Evolutionary conservation across 1,140 invertebrate genomes (phyloP).

Genomic region (Chelonus insularis): DNA sequence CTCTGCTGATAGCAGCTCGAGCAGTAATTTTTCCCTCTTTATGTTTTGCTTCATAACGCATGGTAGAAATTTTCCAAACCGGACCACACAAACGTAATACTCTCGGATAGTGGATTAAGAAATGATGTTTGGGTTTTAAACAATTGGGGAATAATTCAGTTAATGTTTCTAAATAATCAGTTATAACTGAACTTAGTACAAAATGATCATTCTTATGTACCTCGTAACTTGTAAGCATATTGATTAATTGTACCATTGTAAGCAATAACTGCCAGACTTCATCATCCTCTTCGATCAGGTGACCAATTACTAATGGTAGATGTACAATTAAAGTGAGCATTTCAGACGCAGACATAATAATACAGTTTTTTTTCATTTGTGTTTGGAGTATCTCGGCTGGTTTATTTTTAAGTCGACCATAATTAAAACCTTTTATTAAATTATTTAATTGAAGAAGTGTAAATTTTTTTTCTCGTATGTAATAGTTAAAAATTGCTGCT

Average conservation of each 20-base stretch:
- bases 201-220: neutral
- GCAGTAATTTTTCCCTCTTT: neutral
- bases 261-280: slow-evolving; percentile 14
- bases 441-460: slow-evolving; percentile 1
- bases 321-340: slow-evolving; percentile 15
- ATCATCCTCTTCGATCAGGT: neutral
- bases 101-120: slow-evolving; percentile 16
- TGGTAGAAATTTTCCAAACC: neutral
- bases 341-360: slow-evolving; percentile 12
- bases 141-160: slow-evolving; percentile 5
- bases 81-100: slow-evolving; percentile 12
- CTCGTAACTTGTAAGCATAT: neutral
- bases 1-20: slow-evolving; percentile 12
- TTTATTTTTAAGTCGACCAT: slow-evolving; percentile 7
- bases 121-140: slow-evolving; percentile 20
- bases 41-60: slow-evolving; percentile 22
- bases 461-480: slow-evolving; percentile 15
- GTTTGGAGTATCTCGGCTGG: neutral
- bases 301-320: slow-evolving; percentile 20
- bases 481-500: slow-evolving; percentile 19
- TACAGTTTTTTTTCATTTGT: slow-evolving; percentile 13
- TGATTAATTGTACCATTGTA: slow-evolving; percentile 1
- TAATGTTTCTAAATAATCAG: slow-evolving; percentile 11
- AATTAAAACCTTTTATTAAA: slow-evolving; percentile 13
- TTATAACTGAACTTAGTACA: slow-evolving; percentile 11